Evolutionary conservation across 2,888 invertebrate species (phyloP).

Genomic region (Drosophila borborema): DNA sequence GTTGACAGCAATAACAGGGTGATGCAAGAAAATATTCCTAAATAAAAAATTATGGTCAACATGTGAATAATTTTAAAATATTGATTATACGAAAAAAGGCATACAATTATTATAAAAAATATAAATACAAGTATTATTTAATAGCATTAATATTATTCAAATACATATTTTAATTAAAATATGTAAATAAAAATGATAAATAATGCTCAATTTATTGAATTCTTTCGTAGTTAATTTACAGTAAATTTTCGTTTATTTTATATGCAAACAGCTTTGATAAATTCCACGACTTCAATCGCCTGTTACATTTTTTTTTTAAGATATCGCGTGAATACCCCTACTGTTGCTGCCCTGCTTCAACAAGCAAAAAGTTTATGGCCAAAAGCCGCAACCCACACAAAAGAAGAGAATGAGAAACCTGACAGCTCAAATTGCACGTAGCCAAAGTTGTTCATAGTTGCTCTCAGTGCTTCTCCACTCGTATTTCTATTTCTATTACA

Average conservation of each 20-base stretch:
- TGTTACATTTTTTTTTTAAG: no score
- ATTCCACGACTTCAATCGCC: neutral
- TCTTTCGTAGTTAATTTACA: neutral
- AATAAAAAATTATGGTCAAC: no score
- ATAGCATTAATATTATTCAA: no score
- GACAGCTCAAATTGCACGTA: conserved; percentile 76
- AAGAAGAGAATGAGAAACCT: conserved; percentile 49
- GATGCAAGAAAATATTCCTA: neutral
- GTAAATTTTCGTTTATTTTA: neutral
- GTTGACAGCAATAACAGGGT: conserved; percentile 33
- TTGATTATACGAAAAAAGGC: no score
- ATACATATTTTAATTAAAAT: no score
- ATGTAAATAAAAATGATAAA: no score
- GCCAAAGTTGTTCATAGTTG: conserved; percentile 66
- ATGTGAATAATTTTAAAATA: no score
- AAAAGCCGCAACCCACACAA: conserved; percentile 71
- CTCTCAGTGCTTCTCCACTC: conserved; percentile 37
- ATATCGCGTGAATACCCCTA: conserved; percentile 41
- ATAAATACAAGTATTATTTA: no score
- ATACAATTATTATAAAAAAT: no score
- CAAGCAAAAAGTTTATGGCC: conserved; percentile 73
- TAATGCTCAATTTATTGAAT: no score
- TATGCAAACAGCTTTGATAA: neutral
- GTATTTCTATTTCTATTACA: conserved; percentile 49
- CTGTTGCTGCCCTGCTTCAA: conserved; percentile 53